A percentile compares a stretch with the other conserved stretches of the same genome.
These are phyloP conservation scores for Dascillus cervinus DNA, from an alignment of 2,888 invertebrate species.

Conservation along the genomic window DNA sequence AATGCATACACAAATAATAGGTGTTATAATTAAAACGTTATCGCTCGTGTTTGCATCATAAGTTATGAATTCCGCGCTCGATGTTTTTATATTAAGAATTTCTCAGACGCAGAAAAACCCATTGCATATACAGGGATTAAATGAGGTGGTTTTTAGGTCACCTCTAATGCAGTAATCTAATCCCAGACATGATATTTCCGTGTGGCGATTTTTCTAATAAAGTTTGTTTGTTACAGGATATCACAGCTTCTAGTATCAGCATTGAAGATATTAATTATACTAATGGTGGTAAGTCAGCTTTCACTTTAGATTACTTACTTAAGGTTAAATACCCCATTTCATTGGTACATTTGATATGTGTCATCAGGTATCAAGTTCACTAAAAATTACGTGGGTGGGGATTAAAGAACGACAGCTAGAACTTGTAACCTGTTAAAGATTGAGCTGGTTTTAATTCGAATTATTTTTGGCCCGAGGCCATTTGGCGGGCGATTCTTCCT, in stretches of 20 bases:
- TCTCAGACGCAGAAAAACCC: too few relatives aligned
- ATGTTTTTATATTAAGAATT: not conserved
- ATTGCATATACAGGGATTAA: too few relatives aligned
- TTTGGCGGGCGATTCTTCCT: too few relatives aligned
- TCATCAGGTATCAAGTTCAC: too few relatives aligned
- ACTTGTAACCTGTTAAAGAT: too few relatives aligned
- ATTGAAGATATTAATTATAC: conserved; percentile 24
- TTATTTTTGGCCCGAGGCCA: too few relatives aligned
- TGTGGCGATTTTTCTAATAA: not conserved
- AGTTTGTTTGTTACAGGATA: conserved; percentile 24
- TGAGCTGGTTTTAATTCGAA: too few relatives aligned
- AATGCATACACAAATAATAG: conserved; percentile 5
- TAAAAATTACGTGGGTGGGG: too few relatives aligned
- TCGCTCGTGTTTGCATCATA: conserved; percentile 5
- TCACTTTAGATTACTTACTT: too few relatives aligned
- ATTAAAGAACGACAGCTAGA: too few relatives aligned
- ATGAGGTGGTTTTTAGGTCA: not conserved
- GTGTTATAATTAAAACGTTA: conserved; percentile 10
- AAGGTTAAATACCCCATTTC: too few relatives aligned
- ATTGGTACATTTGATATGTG: too few relatives aligned
- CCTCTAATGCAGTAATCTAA: not conserved
- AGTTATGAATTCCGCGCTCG: conserved; percentile 1
- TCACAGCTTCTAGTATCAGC: conserved; percentile 25
- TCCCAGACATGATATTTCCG: not conserved
- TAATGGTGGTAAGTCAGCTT: conserved; percentile 28